Evolutionary conservation across 2,888 invertebrate species (phyloP).

Genomic region (Periphyllus acericola): DNA sequence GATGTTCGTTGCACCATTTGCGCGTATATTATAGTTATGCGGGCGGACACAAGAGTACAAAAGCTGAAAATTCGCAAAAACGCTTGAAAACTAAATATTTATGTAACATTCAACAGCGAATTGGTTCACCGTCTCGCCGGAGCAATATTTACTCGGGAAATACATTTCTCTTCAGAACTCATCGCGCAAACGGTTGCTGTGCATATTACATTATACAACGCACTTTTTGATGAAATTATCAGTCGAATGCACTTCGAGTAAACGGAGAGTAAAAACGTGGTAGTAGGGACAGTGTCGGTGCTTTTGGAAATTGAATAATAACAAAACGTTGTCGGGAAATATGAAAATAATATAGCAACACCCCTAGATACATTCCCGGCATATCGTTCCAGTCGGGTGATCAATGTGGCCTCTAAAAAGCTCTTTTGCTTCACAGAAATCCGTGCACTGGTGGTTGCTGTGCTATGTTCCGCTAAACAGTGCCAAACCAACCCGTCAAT

Average conservation of each 20-base stretch:
- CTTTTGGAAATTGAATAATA: slow-evolving; percentile 50
- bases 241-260: slow-evolving; percentile 24
- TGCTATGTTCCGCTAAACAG: slow-evolving; percentile 38
- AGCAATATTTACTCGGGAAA: neutral
- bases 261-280: slow-evolving; percentile 1
- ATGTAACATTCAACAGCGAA: too few relatives aligned
- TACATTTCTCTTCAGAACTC: neutral
- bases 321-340: slow-evolving; percentile 49
- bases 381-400: slow-evolving; percentile 52
- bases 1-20: too few relatives aligned
- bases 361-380: slow-evolving; percentile 49
- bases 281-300: neutral
- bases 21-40: too few relatives aligned
- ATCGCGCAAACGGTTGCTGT: slow-evolving; percentile 3
- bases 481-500: slow-evolving; percentile 54
- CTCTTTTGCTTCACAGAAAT: slow-evolving; percentile 40
- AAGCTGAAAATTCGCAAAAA: too few relatives aligned
- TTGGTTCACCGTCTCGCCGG: too few relatives aligned
- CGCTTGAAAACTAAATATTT: too few relatives aligned
- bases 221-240: slow-evolving; percentile 22
- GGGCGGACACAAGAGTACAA: too few relatives aligned
- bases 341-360: slow-evolving; percentile 59
- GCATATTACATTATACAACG: neutral
- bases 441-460: neutral
- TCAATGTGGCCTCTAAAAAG: slow-evolving; percentile 48